Evolutionary conservation across 2,888 invertebrate species (phyloP).

Genomic region (Leptothorax acervorum): DNA sequence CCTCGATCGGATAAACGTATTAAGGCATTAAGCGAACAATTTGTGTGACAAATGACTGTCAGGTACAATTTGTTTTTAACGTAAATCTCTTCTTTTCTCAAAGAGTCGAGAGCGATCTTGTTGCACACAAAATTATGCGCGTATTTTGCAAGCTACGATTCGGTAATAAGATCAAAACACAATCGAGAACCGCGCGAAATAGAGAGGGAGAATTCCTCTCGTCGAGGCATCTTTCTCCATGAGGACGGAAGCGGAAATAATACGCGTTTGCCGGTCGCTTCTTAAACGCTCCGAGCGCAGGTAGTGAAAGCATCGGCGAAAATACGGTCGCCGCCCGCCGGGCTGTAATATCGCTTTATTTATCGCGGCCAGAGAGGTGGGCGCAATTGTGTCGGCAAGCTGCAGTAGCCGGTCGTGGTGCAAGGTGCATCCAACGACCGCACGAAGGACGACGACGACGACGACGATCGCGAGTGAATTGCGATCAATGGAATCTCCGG

Average conservation of each 20-base stretch:
- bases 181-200: neutral
- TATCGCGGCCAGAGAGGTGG: constrained; percentile 28
- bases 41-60: neutral
- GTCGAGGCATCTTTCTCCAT: neutral
- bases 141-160: neutral
- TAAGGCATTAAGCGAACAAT: neutral
- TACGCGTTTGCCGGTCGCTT: constrained; percentile 47
- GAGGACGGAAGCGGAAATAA: constrained; percentile 7
- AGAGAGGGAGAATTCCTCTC: neutral
- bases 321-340: constrained; percentile 44
- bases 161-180: neutral
- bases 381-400: constrained; percentile 33
- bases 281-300: constrained; percentile 52
- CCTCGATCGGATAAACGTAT: neutral
- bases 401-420: constrained; percentile 2
- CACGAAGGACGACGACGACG: constrained; percentile 20
- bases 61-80: neutral
- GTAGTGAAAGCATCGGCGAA: constrained; percentile 59
- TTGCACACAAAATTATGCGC: neutral
- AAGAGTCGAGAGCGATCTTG: constrained; percentile 18
- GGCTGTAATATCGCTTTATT: constrained; percentile 61
- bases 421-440: constrained; percentile 41
- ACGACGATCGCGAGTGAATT: neutral
- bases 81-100: neutral
- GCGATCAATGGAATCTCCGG: constrained; percentile 28